These are phyloP conservation scores for Microplitis deprimator DNA, from an alignment of 2,888 invertebrate species.

Conservation along the genomic window DNA sequence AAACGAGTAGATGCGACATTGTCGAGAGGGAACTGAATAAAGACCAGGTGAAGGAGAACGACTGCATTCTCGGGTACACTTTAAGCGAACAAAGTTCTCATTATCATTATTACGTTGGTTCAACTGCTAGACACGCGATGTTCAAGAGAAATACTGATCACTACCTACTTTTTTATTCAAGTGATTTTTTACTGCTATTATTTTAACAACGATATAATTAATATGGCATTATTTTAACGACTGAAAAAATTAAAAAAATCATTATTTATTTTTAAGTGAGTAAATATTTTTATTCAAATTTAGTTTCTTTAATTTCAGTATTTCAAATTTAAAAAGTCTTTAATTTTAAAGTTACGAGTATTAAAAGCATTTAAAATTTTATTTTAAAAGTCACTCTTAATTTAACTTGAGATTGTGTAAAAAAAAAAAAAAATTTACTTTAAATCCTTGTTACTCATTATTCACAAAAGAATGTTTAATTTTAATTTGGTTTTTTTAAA, in stretches of 20 bases:
- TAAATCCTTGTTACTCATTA: neutral
- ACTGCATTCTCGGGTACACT: slow-evolving; percentile 45
- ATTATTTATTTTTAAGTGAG: no score
- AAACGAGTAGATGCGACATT: slow-evolving; percentile 39
- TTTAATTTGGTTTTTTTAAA: neutral
- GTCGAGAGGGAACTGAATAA: slow-evolving; percentile 10
- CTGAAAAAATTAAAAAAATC: no score
- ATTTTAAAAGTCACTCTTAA: neutral
- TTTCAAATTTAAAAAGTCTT: no score
- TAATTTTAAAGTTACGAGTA: neutral
- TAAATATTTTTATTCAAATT: no score
- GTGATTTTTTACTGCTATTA: slow-evolving; percentile 1
- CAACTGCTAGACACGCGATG: slow-evolving; percentile 56
- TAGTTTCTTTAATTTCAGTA: no score
- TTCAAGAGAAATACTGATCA: slow-evolving; percentile 53
- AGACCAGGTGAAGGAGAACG: slow-evolving; percentile 25
- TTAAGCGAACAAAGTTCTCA: slow-evolving; percentile 52
- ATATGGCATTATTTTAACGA: no score
- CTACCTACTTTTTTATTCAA: slow-evolving; percentile 6
- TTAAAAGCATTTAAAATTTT: slow-evolving; percentile 3
- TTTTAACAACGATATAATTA: no score
- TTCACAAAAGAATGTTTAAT: neutral
- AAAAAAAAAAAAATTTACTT: neutral
- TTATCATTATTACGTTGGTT: slow-evolving; percentile 55
- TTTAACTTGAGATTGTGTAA: neutral